Evolutionary conservation across 2,888 invertebrate genomes (phyloP).

Genomic region (Tetanocera ferruginea): DNA sequence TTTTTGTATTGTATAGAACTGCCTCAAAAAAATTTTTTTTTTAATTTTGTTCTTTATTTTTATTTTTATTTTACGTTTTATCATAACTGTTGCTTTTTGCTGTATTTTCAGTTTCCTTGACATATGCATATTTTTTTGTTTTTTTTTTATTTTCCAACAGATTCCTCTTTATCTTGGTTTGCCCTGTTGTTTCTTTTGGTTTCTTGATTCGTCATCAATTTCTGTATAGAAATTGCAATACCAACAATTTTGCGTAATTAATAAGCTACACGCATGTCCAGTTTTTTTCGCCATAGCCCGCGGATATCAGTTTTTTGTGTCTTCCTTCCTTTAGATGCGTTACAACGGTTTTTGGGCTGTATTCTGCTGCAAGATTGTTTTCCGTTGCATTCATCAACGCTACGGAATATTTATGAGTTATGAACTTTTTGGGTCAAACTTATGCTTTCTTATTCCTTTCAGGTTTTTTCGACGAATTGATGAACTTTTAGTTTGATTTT

Average conservation of each 20-base stretch:
- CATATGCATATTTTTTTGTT: background rate
- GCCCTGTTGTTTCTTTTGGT: background rate
- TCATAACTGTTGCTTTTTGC: background rate
- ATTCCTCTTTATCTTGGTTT: background rate
- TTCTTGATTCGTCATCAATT: no score
- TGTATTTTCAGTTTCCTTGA: background rate
- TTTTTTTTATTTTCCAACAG: background rate
- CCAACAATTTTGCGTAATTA: constrained; percentile 3
- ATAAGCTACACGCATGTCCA: constrained; percentile 23
- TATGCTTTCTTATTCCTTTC: no score
- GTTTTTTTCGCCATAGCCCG: background rate
- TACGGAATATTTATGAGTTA: no score
- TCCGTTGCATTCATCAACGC: no score
- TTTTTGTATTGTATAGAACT: background rate
- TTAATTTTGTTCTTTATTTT: background rate
- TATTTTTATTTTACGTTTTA: background rate
- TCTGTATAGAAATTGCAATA: background rate
- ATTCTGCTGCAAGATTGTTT: no score
- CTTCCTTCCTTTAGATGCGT: background rate
- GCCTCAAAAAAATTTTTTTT: background rate
- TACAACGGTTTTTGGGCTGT: background rate
- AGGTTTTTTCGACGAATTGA: no score
- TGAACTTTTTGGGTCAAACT: no score
- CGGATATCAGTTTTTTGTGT: constrained; percentile 1
- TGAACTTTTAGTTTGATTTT: no score